Conservation (phyloP, 2,888 invertebrate species). For the Pristionchus maxplancki region DNA sequence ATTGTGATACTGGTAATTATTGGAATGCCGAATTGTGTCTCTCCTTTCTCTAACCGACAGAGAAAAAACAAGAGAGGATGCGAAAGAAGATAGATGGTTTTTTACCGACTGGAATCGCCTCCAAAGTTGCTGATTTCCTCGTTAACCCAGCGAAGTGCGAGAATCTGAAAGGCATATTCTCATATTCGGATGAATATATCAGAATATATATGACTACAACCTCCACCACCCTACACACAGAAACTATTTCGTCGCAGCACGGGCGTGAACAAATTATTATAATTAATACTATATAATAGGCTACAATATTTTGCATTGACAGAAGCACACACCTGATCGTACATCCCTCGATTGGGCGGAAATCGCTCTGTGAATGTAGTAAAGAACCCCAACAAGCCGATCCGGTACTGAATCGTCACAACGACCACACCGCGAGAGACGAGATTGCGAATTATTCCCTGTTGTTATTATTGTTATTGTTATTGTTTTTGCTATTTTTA, state of each 20-base stretch:
- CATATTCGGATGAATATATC: no score
- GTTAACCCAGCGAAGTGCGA: conserved; percentile 20
- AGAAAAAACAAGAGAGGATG: no score
- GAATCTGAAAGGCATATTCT: neutral
- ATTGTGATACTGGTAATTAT: neutral
- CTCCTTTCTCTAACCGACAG: no score
- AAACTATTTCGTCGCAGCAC: no score
- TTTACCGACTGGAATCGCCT: conserved; percentile 8
- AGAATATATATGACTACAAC: no score
- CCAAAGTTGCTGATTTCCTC: conserved; percentile 15
- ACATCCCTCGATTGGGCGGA: conserved; percentile 39
- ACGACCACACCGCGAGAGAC: conserved; percentile 17
- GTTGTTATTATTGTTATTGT: neutral
- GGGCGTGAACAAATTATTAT: no score
- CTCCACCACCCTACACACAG: no score
- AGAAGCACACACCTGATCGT: neutral
- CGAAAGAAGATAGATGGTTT: no score
- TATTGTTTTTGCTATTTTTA: no score
- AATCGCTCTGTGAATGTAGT: neutral
- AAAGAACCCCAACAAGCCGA: conserved; percentile 20
- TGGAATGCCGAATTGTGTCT: no score
- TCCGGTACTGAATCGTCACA: conserved; percentile 11
- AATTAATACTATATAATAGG: no score
- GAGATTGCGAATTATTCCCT: conserved; percentile 28
- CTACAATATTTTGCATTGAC: no score